A percentile compares a stretch with the other conserved stretches of the same genome.
Conservation (phyloP, 1,140 invertebrate genomes). For the Calliopsis andreniformis region DNA sequence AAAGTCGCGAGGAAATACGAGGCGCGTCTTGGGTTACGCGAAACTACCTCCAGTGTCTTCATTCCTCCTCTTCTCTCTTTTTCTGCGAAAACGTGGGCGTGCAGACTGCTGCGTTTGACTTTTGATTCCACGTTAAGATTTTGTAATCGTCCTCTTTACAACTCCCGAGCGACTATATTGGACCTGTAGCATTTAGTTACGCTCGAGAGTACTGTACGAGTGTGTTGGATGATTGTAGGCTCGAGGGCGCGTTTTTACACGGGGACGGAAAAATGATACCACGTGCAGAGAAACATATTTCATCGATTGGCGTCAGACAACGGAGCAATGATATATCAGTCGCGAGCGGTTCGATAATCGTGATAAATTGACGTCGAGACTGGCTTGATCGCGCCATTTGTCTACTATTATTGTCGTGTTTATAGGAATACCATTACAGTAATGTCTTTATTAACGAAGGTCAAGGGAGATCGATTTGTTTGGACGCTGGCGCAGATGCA, state of each 20-base stretch:
- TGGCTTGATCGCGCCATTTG: slow-evolving; percentile 21
- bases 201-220: no score
- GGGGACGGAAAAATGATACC: no score
- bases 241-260: no score
- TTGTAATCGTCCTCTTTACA: neutral
- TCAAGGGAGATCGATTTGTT: slow-evolving; percentile 1
- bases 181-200: no score
- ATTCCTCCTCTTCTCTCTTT: neutral
- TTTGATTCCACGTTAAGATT: neutral
- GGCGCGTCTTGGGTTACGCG: slow-evolving; percentile 23
- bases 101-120: neutral
- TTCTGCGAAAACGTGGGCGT: neutral
- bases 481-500: no score
- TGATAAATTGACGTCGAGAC: slow-evolving; percentile 25
- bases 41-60: neutral
- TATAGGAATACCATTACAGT: slow-evolving; percentile 10
- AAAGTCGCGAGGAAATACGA: neutral
- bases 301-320: neutral
- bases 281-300: neutral
- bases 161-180: slow-evolving; percentile 6
- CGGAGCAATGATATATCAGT: neutral
- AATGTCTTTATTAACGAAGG: slow-evolving; percentile 30
- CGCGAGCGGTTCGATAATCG: slow-evolving; percentile 18
- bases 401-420: slow-evolving; percentile 13
- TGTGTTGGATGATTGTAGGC: no score